These are phyloP conservation scores for Rhipidura dahli DNA, from an alignment of 2,113 vertebrate species.

Conservation along the genomic window DNA sequence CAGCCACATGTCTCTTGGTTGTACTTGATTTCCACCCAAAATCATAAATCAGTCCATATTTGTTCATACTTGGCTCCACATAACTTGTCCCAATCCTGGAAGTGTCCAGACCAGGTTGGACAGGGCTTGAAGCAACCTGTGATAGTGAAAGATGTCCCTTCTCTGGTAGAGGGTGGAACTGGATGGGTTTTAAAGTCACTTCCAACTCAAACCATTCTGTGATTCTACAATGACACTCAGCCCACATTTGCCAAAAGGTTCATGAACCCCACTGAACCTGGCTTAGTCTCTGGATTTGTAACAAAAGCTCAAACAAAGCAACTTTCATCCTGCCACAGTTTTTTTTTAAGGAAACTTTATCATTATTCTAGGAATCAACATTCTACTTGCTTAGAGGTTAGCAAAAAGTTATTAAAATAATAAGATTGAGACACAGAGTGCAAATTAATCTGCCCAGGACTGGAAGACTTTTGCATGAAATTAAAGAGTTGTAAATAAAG, in stretches of 20 bases:
- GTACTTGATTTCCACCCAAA: background rate
- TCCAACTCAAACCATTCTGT: background rate
- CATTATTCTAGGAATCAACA: slow-evolving; percentile 8
- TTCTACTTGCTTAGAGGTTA: slow-evolving; percentile 23
- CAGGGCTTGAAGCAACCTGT: background rate
- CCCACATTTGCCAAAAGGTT: background rate
- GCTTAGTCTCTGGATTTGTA: background rate
- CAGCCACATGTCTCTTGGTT: background rate
- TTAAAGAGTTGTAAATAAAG: slow-evolving; percentile 11
- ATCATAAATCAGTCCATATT: background rate
- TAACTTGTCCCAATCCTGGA: background rate
- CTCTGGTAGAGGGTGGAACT: background rate
- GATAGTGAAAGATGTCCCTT: background rate
- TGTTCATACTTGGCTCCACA: background rate
- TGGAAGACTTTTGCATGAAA: background rate
- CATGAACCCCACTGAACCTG: background rate
- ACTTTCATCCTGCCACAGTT: background rate
- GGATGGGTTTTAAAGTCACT: background rate
- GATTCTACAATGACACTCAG: background rate
- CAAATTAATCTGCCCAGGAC: background rate
- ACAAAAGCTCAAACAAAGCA: slow-evolving; percentile 28
- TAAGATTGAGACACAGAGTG: background rate
- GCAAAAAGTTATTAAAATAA: slow-evolving; percentile 57
- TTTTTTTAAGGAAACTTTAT: slow-evolving; percentile 1
- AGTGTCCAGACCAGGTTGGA: background rate